Evolutionary conservation across 2,888 invertebrate species (phyloP), one percentile per base, ranked within the genome.

Genomic region (Microplitis manilae): DNA sequence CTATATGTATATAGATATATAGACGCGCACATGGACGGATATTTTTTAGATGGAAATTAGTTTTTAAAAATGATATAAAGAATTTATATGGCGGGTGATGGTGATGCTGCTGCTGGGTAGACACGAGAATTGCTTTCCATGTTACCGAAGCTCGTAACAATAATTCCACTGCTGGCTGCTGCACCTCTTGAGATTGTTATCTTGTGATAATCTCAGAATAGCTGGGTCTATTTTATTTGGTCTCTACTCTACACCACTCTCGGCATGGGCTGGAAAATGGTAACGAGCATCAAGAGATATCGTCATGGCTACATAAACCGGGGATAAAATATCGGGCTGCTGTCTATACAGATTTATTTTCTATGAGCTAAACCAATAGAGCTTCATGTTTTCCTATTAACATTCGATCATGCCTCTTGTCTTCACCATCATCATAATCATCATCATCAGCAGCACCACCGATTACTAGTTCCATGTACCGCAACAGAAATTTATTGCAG

Each of bases 71-170:
- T 7, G 61, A 15, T 8, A 68, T 41, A 62, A 39, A 62, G 69
- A 77, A 20, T 61, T 8, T 50, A 70, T 67, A 65, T 69, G 59
- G 77, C 69, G 50, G 50, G 74, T 64, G 64, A 69, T 65, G 50
- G 73, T 64, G 64, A 69, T 65, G 68, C 73, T 65, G 60, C 13
- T 50, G 61, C 62, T 62, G 62, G 30, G 20, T 7, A 65, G 65
- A 67, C 13, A 59, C 61, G 50, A 73, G 73, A 77, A 73, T 77
- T 39, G 65, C 38, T 73, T 73, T 77, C 73, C 69, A 62, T 77
- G 77, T 77, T 73, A 73, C 70, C 20, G 60, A 20, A 77, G 73
- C 64, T 74, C 77, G 77, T 77, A 77, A 77, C 77, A 77, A 77
- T 77, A 77, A 77, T 77, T 77, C 77, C 62, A 74, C 69, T 30